Evolutionary conservation across 2,797 vertebrate species (phyloP).

Genomic region (Chaetophractus vellerosus): DNA sequence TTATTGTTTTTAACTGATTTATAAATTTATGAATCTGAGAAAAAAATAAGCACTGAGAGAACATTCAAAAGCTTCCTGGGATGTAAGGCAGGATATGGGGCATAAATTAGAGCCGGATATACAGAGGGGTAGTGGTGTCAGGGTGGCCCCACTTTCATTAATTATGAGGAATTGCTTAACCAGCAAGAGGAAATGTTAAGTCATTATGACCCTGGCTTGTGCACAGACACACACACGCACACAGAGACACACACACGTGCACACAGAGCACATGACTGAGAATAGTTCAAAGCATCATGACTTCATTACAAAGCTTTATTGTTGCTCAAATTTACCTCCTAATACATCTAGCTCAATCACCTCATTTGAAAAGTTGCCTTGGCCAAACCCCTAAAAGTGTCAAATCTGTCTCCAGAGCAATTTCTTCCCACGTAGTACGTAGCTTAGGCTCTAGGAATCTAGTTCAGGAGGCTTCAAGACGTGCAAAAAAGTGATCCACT

Average conservation of each 20-base stretch:
- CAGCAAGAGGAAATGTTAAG: constrained; percentile 57
- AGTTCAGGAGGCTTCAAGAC: background rate
- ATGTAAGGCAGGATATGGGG: constrained; percentile 63
- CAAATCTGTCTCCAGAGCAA: background rate
- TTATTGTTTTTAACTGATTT: constrained; percentile 68
- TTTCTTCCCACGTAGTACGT: background rate
- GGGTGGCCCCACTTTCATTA: constrained; percentile 72
- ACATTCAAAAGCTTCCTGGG: constrained; percentile 61
- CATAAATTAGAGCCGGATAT: constrained; percentile 65
- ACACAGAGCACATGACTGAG: background rate
- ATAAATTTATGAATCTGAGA: constrained; percentile 55
- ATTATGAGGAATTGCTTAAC: constrained; percentile 58
- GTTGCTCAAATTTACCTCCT: constrained; percentile 3
- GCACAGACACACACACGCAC: background rate
- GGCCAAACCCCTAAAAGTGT: constrained; percentile 2
- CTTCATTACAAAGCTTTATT: constrained; percentile 15
- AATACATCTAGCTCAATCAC: background rate
- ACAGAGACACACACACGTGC: background rate
- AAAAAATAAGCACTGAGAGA: constrained; percentile 59
- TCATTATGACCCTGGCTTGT: constrained; percentile 55
- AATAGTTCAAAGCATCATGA: constrained; percentile 42
- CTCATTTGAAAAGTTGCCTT: background rate
- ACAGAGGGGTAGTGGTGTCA: constrained; percentile 65
- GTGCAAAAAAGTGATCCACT: background rate
- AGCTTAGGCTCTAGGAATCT: background rate